Evolutionary conservation across 92 coral and sea anemone genomes (phyloP), one percentile per base, ranked within the genome.

Genomic region (Montipora capitata): DNA sequence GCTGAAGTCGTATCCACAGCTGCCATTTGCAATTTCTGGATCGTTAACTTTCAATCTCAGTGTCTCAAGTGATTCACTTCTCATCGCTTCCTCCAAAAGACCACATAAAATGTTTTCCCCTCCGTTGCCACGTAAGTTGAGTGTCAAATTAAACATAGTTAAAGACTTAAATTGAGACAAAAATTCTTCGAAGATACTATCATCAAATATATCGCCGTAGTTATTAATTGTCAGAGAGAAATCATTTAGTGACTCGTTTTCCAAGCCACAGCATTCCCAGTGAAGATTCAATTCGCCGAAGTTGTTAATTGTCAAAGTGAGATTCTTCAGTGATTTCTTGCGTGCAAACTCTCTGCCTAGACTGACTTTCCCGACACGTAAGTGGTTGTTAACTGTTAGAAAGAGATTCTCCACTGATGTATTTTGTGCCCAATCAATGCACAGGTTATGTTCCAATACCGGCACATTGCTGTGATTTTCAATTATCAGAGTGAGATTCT

Each of bases 21-120:
- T 42, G 0, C 51, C 27, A 42, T 44, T 42, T 69, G 54, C 0
- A 40, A 13, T 1, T 5, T 51, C 4, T 1, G 0, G 74, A 16
- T 69, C 40, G 74, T 10, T 69, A 42, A 69, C 51, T 40, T 69
- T 44, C 11, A 69, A 42, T 13, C 51, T 69, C 74, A 69, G 27
- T 69, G 74, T 69, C 2, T 0, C 40, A 6, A 69, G 7, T 11
- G 74, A 40, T 14, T 14, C 14, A 42, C 35, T 3, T 40, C 6
- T 69, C 27, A 4, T 69, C 54, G 5, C 12, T 40, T 0, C 0
- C 48, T 4, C 11, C 8, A 44, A 42, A 4, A 69, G 51, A 4
- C 0, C 0, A 12, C 12, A 51, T 45, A 40, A 3, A 69, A 57
- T 42, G 83, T 62, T 57, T 9, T 63, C 80, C 14, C 49, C 7